Percentiles rank a stretch among this genome's conserved stretches.
Conservation (phyloP, 2,888 invertebrate genomes). For the Nowickia ferox region DNA sequence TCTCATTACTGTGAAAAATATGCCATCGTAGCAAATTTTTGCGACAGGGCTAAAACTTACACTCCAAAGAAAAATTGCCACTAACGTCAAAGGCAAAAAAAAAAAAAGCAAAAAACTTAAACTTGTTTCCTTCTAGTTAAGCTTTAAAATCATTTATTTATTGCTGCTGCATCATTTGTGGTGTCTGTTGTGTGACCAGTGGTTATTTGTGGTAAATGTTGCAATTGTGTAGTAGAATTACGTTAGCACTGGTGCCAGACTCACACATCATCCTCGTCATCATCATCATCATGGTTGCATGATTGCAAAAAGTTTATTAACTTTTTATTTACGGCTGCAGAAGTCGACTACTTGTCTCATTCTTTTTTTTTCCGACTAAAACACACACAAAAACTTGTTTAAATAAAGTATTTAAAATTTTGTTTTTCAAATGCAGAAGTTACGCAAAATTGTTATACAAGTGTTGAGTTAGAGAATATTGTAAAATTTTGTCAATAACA, state of each 20-base stretch:
- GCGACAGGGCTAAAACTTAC: slow-evolving; percentile 54
- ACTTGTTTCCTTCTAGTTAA: slow-evolving; percentile 64
- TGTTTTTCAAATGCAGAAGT: slow-evolving; percentile 20
- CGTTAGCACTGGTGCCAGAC: slow-evolving; percentile 55
- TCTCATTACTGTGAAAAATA: slow-evolving; percentile 2
- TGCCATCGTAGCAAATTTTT: slow-evolving; percentile 56
- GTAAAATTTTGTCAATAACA: not conserved
- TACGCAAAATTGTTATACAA: slow-evolving; percentile 63
- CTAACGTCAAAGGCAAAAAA: not conserved
- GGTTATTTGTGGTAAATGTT: slow-evolving; percentile 67
- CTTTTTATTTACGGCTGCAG: slow-evolving; percentile 40
- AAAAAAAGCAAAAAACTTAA: slow-evolving; percentile 15
- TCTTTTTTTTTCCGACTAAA: not conserved
- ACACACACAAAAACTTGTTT: slow-evolving; percentile 50
- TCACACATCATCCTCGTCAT: slow-evolving; percentile 43
- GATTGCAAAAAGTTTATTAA: slow-evolving; percentile 46
- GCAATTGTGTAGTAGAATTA: slow-evolving; percentile 64
- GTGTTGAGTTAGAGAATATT: slow-evolving; percentile 21
- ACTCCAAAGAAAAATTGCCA: slow-evolving; percentile 35
- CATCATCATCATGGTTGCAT: slow-evolving; percentile 45
- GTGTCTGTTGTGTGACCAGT: slow-evolving; percentile 40
- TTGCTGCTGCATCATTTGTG: slow-evolving; percentile 39
- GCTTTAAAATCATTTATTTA: slow-evolving; percentile 28
- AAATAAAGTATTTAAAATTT: slow-evolving; percentile 30
- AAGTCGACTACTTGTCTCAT: not conserved